A percentile compares a stretch with the other conserved stretches of the same genome.
phyloP scores from a whole-genome alignment of 1,140 invertebrate genomes.

The Parapsyche elsis region DNA sequence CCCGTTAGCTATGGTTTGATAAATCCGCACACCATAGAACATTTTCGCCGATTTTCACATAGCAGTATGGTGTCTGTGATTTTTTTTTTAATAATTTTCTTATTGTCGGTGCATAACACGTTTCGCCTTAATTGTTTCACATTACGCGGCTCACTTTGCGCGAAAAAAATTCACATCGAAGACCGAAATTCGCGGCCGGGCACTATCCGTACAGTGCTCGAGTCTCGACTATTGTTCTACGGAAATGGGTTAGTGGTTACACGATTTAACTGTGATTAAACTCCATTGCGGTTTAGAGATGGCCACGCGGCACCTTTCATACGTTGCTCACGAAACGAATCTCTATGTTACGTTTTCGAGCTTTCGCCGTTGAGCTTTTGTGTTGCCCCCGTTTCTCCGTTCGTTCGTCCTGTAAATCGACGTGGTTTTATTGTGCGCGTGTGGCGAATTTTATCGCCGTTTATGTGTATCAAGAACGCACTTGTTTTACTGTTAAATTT shows the following conservation, averaged over 20 bases:
- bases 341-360: background rate
- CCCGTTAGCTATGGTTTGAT: conserved; percentile 6
- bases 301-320: background rate
- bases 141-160: too few species aligned
- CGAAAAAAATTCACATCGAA: conserved; percentile 22
- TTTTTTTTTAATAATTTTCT: too few species aligned
- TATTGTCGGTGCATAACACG: background rate
- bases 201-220: background rate
- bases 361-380: background rate
- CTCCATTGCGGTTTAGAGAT: conserved; percentile 7
- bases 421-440: background rate
- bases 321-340: conserved; percentile 7
- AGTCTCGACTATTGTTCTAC: conserved; percentile 7
- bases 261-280: conserved; percentile 32
- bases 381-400: background rate
- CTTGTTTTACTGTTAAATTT: conserved; percentile 38
- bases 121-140: conserved; percentile 21
- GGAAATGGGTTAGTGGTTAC: conserved; percentile 27
- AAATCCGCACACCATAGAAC: background rate
- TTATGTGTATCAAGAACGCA: conserved; percentile 27
- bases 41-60: conserved; percentile 28
- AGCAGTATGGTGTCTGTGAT: background rate
- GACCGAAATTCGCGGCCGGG: conserved; percentile 21
- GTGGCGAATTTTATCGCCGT: conserved; percentile 23
- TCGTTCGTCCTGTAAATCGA: conserved; percentile 20